Base-by-base conservation (phyloP, 2,113 vertebrate genomes). In the Grammomys dolichurus region DNA sequence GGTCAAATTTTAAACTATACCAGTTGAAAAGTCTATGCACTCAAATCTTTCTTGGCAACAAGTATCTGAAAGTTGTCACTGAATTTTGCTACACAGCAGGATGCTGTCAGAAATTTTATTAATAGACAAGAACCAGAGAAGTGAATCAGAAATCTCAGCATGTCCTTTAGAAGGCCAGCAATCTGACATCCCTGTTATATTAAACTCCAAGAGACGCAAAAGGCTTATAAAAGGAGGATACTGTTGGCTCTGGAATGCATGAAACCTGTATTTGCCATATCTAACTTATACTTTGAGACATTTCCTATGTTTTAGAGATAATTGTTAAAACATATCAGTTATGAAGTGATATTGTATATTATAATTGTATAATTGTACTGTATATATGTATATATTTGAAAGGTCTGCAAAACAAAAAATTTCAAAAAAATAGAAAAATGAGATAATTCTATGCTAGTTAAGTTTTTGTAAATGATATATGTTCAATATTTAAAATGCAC, bases 21-120 rank as follows among this genome's bases (percentile, higher is more conserved):
- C 81, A 95, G 78, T 92, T 88, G 92, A 96, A 95, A 97, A 94
- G 70, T 94, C 70, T 90, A 81, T 96, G 48, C 43, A 63, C n/a
- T 94, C 76, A 93, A 87, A 76, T 88, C 75, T 87, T 95, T 85
- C 56, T 93, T 96, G 89, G 90, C 95, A 97, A 93, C 72, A 96
- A 70, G 63, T 82, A 91, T 96, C 89, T 93, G 87, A 93, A 97
- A 96, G 78, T 98, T 97, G 96, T 97, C 96, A 95, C 90, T 93
- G 91, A 97, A 95, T 96, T 95, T 97, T 97, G 87, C 80, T 97
- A 86, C 96, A 72, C 92, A 95, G 97, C 75, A 92, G 93, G 96
- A 97, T 86, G 70, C 70, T 97, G 94, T 97, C 96, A 98, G 87
- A 96, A 95, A 94, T 81, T 86, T 95, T 97, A 97, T 97, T 97